Evolutionary conservation across 2,888 invertebrate genomes (phyloP).

Genomic region (Oligia latruncula): DNA sequence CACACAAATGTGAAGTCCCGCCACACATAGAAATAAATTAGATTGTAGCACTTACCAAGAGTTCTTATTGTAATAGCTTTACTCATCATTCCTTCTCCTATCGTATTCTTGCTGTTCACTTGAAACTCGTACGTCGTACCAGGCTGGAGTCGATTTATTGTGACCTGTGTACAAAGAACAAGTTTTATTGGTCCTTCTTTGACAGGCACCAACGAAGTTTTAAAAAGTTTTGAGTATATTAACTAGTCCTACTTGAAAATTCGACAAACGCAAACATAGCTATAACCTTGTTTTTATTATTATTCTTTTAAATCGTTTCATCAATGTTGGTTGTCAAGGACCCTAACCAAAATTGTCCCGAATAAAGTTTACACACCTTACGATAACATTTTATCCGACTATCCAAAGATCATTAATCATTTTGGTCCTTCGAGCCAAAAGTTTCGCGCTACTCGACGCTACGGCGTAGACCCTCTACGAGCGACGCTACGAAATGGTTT

Average conservation of each 20-base stretch:
- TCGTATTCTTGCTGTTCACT: conserved; percentile 97
- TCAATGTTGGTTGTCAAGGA: conserved; percentile 10
- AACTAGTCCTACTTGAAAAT: not conserved
- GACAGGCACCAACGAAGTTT: not conserved
- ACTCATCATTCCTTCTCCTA: conserved; percentile 99
- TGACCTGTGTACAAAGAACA: conserved; percentile 88
- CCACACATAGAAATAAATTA: conserved; percentile 17
- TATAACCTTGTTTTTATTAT: not conserved
- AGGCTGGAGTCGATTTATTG: conserved; percentile 97
- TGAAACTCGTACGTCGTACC: conserved; percentile 98
- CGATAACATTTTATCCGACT: conserved; percentile 19
- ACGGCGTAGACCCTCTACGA: conserved; percentile 43
- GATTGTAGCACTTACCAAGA: conserved; percentile 91
- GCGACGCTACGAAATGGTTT: conserved; percentile 21
- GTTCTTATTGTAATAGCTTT: conserved; percentile 97
- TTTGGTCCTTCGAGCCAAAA: conserved; percentile 14
- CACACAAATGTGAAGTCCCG: conserved; percentile 40
- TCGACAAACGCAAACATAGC: not conserved
- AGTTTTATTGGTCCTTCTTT: not conserved
- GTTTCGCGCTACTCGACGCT: conserved; percentile 26
- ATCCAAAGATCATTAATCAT: conserved; percentile 31
- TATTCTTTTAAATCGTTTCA: not conserved
- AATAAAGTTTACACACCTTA: conserved; percentile 25
- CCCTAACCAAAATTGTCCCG: conserved; percentile 1
- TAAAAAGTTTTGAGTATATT: not conserved